These are phyloP conservation scores for Yponomeuta plumbellus DNA, from an alignment of 2,888 invertebrate species.

Conservation along the genomic window DNA sequence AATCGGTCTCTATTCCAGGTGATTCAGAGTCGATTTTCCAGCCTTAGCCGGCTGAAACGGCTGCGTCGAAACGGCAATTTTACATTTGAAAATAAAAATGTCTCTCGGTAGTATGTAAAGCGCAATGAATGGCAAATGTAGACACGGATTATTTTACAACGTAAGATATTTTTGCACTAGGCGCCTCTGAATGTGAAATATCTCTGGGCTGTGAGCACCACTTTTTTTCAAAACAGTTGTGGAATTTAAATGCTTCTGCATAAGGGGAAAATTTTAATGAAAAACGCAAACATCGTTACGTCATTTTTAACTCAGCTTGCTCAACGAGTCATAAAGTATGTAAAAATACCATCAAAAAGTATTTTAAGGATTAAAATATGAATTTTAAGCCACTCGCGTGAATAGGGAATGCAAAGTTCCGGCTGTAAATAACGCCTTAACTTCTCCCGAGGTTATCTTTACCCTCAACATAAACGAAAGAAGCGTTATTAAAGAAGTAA, in stretches of 20 bases:
- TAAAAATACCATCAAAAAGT: background rate
- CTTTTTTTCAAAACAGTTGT: background rate
- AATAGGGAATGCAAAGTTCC: slow-evolving; percentile 43
- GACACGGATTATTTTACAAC: slow-evolving; percentile 38
- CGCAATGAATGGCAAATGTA: slow-evolving; percentile 46
- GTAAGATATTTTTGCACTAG: slow-evolving; percentile 27
- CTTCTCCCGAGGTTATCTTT: slow-evolving; percentile 55
- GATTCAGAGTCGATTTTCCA: background rate
- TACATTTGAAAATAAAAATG: slow-evolving; percentile 44
- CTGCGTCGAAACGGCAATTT: slow-evolving; percentile 35
- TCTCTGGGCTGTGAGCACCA: background rate
- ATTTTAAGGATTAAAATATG: slow-evolving; percentile 31
- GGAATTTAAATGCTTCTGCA: background rate
- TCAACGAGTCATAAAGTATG: background rate
- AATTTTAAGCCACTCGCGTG: slow-evolving; percentile 44
- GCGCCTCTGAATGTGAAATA: background rate
- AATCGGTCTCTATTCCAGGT: background rate
- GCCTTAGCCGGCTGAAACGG: background rate
- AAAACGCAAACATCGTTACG: background rate
- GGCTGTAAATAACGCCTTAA: slow-evolving; percentile 46
- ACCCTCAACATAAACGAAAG: slow-evolving; percentile 34
- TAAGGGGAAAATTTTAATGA: background rate
- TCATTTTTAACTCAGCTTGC: background rate
- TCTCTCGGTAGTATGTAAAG: slow-evolving; percentile 41
- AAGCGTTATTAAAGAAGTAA: slow-evolving; percentile 37